Evolutionary conservation across 2,888 invertebrate genomes (phyloP), one percentile per base, ranked within the genome.

Genomic region (Agrilus biguttatus): DNA sequence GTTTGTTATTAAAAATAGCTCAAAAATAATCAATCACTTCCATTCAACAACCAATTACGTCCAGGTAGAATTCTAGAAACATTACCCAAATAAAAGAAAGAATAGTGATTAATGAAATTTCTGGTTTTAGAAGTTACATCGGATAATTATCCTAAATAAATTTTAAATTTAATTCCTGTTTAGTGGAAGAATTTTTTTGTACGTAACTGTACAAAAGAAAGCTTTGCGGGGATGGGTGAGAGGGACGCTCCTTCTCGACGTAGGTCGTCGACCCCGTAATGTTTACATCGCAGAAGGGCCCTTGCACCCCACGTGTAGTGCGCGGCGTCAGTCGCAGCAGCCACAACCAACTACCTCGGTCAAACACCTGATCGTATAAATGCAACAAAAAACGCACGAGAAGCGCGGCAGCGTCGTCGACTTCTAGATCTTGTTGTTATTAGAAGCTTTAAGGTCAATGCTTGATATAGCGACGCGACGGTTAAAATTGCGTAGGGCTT

Each of bases 231-330:
- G 44, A 43, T 28, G 36, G 37, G 13, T 8, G 19, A 37, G 37
- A 40, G 38, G 40, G 42, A 44, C 34, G 39, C 33, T 39, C 36
- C 41, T 39, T 40, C 39, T 37, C 42, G 33, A 38, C 33, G 37
- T 32, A 51, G 60, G 58, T 51, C 62, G 56, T 61, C 59, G 62
- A 57, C 56, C 62, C 54, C 57, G 50, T 56, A 59, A 59, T 62
- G 61, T 63, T 63, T 63, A 63, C 62, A 62, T 63, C 63, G 61
- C 55, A 57, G 55, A 54, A 56, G 58, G 60, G 58, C 51, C 28
- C 28, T 28, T 48, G 46, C 46, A 46, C 48, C 48, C 54, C 47
- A 48, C 48, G 48, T 51, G 54, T 51, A 51, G 45, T 47, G 49
- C 39, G 28, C 17, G 36, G 36, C 14, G 36, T 36, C 14, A 19